Percentiles rank a stretch among this genome's conserved stretches.
These are phyloP conservation scores for Diachasma alloeum DNA, from an alignment of 1,140 invertebrate genomes.

Conservation along the genomic window DNA sequence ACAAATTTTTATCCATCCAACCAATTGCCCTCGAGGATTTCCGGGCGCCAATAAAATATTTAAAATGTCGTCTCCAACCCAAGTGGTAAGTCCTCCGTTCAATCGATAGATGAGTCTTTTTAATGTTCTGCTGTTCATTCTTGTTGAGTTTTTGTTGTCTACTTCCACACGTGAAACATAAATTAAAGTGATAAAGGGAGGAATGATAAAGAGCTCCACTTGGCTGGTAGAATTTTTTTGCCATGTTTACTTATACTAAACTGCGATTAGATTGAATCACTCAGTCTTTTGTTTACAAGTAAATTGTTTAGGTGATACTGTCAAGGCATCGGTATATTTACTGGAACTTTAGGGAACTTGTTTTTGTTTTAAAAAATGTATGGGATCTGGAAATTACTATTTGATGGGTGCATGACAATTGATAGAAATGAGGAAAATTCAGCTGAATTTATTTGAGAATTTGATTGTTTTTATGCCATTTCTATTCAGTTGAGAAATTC, in stretches of 20 bases:
- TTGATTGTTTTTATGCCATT: no score
- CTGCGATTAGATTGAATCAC: neutral
- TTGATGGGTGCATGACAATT: no score
- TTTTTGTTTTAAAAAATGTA: neutral
- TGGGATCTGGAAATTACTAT: no score
- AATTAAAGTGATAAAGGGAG: neutral
- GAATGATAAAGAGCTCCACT: slow-evolving; percentile 24
- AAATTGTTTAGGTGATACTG: neutral
- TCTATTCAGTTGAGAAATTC: no score
- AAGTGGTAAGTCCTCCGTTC: slow-evolving; percentile 38
- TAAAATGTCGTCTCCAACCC: slow-evolving; percentile 48
- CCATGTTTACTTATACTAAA: neutral
- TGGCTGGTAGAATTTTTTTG: slow-evolving; percentile 39
- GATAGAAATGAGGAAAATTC: no score
- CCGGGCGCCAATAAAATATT: neutral
- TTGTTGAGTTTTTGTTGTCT: neutral
- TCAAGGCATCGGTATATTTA: no score
- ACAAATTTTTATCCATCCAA: neutral
- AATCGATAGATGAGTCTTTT: slow-evolving; percentile 25
- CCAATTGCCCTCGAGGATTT: neutral
- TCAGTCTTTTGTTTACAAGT: neutral
- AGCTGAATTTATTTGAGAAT: no score
- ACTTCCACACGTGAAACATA: neutral
- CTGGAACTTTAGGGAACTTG: neutral
- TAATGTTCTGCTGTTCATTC: neutral